Percentiles rank a stretch among this genome's conserved stretches.
Evolutionary conservation across 2,888 invertebrate genomes (phyloP).

Genomic region (Agonopterix alstromeriana): DNA sequence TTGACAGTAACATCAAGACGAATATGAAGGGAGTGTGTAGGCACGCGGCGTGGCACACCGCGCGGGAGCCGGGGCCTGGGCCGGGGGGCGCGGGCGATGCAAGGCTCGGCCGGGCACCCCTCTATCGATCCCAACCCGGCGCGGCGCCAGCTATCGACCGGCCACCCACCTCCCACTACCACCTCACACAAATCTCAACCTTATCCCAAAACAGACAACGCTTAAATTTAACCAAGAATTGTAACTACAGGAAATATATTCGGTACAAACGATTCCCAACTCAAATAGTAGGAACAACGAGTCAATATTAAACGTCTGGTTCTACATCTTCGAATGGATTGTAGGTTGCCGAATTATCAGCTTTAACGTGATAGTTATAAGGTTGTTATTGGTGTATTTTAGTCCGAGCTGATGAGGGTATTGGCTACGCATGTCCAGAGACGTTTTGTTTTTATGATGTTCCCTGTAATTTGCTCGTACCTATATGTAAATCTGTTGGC

Average conservation of each 20-base stretch:
- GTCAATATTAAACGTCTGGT: constrained; percentile 41
- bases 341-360: constrained; percentile 54
- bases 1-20: constrained; percentile 5
- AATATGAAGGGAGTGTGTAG: constrained; percentile 42
- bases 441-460: constrained; percentile 42
- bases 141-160: constrained; percentile 61
- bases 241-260: constrained; percentile 14
- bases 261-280: constrained; percentile 49
- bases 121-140: constrained; percentile 52
- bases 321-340: constrained; percentile 23
- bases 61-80: constrained; percentile 34
- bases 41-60: constrained; percentile 35
- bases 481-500: constrained; percentile 13
- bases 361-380: constrained; percentile 54
- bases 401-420: constrained; percentile 21
- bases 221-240: constrained; percentile 24
- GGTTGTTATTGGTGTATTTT: constrained; percentile 28
- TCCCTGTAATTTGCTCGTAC: constrained; percentile 15
- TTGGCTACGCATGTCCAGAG: constrained; percentile 68
- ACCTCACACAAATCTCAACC: constrained; percentile 50
- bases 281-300: constrained; percentile 50
- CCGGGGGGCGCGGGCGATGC: constrained; percentile 39
- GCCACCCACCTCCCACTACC: constrained; percentile 41
- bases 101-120: constrained; percentile 21
- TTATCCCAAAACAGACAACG: constrained; percentile 36